A percentile compares a stretch with the other conserved stretches of the same genome.
Conservation (phyloP, 2,797 vertebrate genomes). For the Gallinago nigripennis region DNA sequence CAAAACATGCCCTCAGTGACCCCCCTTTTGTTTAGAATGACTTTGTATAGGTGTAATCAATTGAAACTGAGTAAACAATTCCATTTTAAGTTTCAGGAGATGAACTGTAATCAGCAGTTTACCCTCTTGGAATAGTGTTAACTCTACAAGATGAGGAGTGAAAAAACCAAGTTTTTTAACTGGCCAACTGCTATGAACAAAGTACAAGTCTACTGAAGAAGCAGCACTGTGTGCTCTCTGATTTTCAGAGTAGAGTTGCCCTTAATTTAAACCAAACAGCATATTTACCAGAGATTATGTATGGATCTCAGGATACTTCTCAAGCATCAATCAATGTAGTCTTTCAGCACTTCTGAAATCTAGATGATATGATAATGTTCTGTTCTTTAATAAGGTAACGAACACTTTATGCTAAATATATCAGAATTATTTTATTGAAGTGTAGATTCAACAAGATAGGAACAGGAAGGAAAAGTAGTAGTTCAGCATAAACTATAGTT, state of each 20-base stretch:
- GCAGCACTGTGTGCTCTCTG: background rate
- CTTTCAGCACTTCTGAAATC: background rate
- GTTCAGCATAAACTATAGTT: background rate
- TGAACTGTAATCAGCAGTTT: background rate
- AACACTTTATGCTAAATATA: background rate
- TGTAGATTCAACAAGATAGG: background rate
- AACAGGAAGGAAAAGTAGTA: background rate
- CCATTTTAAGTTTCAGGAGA: background rate
- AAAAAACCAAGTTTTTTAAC: background rate
- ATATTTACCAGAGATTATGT: background rate
- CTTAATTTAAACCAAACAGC: background rate
- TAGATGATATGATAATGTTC: background rate
- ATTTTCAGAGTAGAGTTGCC: background rate
- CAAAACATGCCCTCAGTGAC: background rate
- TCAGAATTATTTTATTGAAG: background rate
- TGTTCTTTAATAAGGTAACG: background rate
- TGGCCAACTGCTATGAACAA: background rate
- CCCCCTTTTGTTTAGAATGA: background rate
- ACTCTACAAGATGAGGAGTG: background rate
- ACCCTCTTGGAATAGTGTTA: background rate
- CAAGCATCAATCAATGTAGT: background rate
- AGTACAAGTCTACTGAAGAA: background rate
- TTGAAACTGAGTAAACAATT: background rate
- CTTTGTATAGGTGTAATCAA: background rate
- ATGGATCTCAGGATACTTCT: background rate